Evolutionary conservation across 2,888 invertebrate genomes (phyloP), one percentile per base, ranked within the genome.

Genomic region (Lutraria lutraria): DNA sequence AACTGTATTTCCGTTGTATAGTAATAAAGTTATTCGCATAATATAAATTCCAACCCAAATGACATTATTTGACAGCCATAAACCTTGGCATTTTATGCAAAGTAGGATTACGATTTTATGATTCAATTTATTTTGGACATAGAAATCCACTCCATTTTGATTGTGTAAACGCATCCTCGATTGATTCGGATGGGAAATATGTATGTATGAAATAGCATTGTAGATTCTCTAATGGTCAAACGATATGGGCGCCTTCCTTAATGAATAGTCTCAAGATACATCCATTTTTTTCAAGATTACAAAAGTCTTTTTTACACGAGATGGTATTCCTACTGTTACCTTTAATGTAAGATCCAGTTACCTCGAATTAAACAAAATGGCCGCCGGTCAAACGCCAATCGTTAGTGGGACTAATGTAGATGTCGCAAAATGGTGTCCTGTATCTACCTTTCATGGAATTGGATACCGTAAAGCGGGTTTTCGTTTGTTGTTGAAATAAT

Each of bases 331-430:
- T 81, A 68, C 29, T n/a, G 43, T 72, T 81, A 25, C 60, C 86
- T 86, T 86, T 86, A 43, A 86, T 82, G 86, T 86, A 16, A 72
- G 60, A 53, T 86, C 34, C 43, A 15, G 82, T 86, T 86, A 86
- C 86, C 21, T 54, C 29, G 15, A 34, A 52, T 43, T 43, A 63
- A 25, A 43, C 63, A 56, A 86, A 52, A 63, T 81, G 82, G 60
- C 81, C 86, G 82, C 60, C 86, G 76, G 86, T 76, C 72, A 60
- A 88, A 72, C 80, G 76, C 80, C 54, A 83, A 83, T 52, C 79
- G 21, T 34, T 53, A 81, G 31, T 81, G 19, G 79, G 63, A 52
- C 43, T 34, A 34, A 76, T 79, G 43, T 84, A 60, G 83, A 81
- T 84, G 88, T 84, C 84, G 84, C 53, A 84, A 84, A 84, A 29